Conservation (phyloP, 2,888 invertebrate genomes). For the Sturmia bella region DNA sequence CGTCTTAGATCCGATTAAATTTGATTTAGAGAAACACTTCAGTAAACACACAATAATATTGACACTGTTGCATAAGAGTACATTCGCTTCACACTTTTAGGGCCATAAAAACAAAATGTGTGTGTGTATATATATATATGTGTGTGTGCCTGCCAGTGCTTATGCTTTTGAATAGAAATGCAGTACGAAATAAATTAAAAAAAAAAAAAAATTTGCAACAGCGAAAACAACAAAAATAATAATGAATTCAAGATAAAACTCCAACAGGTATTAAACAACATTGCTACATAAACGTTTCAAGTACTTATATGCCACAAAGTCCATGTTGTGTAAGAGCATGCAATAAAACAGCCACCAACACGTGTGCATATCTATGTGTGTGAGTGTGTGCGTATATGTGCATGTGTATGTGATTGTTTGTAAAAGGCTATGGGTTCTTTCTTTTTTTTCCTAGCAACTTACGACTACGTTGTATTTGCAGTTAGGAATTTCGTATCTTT, state of each 20-base stretch:
- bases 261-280: conserved; percentile 65
- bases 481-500: conserved; percentile 70
- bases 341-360: background rate
- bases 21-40: conserved; percentile 19
- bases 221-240: conserved; percentile 48
- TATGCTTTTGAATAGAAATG: background rate
- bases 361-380: conserved; percentile 19
- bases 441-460: conserved; percentile 33
- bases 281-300: conserved; percentile 41
- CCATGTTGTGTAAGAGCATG: conserved; percentile 26
- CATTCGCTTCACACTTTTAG: conserved; percentile 46
- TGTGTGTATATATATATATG: background rate
- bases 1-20: conserved; percentile 42
- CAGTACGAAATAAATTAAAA: conserved; percentile 26
- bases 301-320: conserved; percentile 17
- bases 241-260: conserved; percentile 67
- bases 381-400: conserved; percentile 3
- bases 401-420: conserved; percentile 27
- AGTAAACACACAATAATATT: conserved; percentile 31
- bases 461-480: conserved; percentile 58
- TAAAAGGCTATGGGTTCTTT: too few relatives aligned
- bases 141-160: background rate
- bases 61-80: conserved; percentile 37
- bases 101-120: conserved; percentile 50
- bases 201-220: conserved; percentile 43